Conservation (phyloP, 2,888 invertebrate species). For the Macrosiphum euphorbiae region DNA sequence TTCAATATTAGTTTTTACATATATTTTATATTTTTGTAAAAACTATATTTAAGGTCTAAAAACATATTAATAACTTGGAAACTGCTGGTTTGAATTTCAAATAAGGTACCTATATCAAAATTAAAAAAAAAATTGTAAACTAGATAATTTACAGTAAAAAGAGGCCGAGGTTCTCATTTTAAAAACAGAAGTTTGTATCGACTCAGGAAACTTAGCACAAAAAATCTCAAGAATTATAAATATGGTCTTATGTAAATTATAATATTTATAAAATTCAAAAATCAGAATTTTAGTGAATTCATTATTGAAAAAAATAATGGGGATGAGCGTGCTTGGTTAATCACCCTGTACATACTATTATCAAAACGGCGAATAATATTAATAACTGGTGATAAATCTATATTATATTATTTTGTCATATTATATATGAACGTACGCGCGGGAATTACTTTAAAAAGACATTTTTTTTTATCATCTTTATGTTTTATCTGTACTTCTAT, state of each 20-base stretch:
- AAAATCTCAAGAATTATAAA: not conserved
- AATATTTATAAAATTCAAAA: not conserved
- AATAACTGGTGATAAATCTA: not conserved
- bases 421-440: not conserved
- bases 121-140: not conserved
- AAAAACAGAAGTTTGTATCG: not conserved
- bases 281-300: not conserved
- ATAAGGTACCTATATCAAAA: not conserved
- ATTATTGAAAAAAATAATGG: not conserved
- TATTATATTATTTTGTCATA: not conserved
- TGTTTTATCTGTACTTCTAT: not conserved
- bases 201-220: not conserved
- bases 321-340: not conserved
- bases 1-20: too few relatives aligned
- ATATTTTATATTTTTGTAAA: too few relatives aligned
- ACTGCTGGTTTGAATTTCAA: not conserved
- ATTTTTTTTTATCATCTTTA: constrained; percentile 26
- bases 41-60: not conserved
- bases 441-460: not conserved
- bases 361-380: not conserved
- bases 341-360: not conserved
- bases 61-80: not conserved
- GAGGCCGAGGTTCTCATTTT: not conserved
- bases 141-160: not conserved
- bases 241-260: not conserved